Evolutionary conservation across 2,113 vertebrate species (phyloP).

Genomic region (Etheostoma cragini): DNA sequence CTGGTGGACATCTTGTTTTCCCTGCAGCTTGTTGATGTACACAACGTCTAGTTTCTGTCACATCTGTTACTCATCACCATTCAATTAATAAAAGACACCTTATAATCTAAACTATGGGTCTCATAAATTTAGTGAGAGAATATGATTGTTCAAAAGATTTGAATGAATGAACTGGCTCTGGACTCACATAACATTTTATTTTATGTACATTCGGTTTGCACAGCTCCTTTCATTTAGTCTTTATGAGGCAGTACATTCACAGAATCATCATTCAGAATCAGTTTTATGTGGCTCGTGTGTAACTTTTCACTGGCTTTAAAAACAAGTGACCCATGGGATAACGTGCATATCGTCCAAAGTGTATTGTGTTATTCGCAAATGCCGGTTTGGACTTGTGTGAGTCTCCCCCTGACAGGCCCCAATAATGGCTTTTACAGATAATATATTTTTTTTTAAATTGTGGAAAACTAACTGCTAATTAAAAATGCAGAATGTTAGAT

Average conservation of each 20-base stretch:
- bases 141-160: not conserved
- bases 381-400: constrained; percentile 13
- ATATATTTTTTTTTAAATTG: constrained; percentile 12
- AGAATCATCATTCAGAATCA: not conserved
- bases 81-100: not conserved
- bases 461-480: constrained; percentile 39
- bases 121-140: not conserved
- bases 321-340: not conserved
- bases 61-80: constrained; percentile 12
- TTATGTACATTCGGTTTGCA: not conserved
- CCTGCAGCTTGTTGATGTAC: constrained; percentile 10
- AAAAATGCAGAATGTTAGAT: constrained; percentile 39
- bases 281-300: not conserved
- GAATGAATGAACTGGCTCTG: not conserved
- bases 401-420: not conserved
- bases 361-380: not conserved
- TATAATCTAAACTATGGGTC: not conserved
- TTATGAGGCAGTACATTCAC: not conserved
- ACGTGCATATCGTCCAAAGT: not conserved
- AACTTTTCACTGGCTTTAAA: constrained; percentile 5
- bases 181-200: not conserved
- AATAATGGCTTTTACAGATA: constrained; percentile 15
- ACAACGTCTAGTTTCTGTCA: constrained; percentile 7
- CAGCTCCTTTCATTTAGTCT: not conserved
- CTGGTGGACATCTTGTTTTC: constrained; percentile 9